Evolutionary conservation across 1,140 invertebrate genomes (phyloP).

Genomic region (Drosophila lacteicornis): DNA sequence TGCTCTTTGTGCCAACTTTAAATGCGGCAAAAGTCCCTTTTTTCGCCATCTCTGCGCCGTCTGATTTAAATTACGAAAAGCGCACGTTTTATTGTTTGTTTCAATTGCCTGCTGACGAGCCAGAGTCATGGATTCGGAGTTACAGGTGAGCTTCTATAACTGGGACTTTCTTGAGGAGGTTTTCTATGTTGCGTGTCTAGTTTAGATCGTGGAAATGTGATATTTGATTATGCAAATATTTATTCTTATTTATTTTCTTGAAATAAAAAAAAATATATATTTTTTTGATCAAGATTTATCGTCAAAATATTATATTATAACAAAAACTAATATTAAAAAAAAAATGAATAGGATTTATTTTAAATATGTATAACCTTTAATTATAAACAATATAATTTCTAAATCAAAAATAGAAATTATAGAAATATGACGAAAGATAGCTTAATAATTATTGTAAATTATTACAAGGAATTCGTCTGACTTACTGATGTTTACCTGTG

Average conservation of each 20-base stretch:
- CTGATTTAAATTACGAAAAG: constrained; percentile 80
- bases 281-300: background rate
- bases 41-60: constrained; percentile 35
- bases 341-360: background rate
- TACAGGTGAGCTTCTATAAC: background rate
- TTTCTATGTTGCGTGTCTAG: background rate
- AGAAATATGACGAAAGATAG: no score
- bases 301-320: background rate
- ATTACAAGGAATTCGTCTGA: background rate
- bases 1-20: constrained; percentile 41
- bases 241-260: background rate
- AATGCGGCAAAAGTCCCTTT: constrained; percentile 64
- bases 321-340: background rate
- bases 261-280: background rate
- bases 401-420: no score
- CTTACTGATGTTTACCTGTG: background rate
- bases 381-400: no score
- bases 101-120: constrained; percentile 79
- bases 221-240: no score
- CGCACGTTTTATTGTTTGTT: constrained; percentile 83
- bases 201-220: no score
- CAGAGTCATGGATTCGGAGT: constrained; percentile 22
- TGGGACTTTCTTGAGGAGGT: background rate
- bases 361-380: background rate
- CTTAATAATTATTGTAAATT: background rate